Percentiles rank a stretch among this genome's conserved stretches.
phyloP scores from a whole-genome alignment of 2,888 invertebrate species.

The Subacronicta megacephala region DNA sequence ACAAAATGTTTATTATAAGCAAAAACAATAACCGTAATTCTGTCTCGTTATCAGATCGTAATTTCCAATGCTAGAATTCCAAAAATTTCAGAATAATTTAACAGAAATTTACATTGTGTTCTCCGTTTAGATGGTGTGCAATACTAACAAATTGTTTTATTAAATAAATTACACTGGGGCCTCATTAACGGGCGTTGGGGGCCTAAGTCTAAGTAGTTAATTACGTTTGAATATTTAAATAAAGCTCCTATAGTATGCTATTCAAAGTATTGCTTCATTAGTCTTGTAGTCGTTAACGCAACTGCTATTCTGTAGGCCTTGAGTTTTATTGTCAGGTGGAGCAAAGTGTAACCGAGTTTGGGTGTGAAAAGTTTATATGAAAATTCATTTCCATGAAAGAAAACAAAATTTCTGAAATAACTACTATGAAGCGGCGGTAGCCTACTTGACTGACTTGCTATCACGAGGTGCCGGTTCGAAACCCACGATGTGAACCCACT shows the following conservation, averaged over 20 bases:
- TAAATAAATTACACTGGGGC: conserved; percentile 69
- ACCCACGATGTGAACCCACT: too few species aligned
- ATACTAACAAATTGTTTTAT: conserved; percentile 66
- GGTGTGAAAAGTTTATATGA: too few species aligned
- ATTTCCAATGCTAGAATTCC: conserved; percentile 38
- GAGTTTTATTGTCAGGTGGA: too few species aligned
- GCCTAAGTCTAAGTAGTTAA: conserved; percentile 66
- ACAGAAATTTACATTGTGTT: conserved; percentile 39
- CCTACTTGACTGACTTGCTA: too few species aligned
- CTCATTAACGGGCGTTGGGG: conserved; percentile 67
- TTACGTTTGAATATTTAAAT: conserved; percentile 71
- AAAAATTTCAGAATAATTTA: conserved; percentile 51
- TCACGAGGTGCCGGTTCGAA: too few species aligned
- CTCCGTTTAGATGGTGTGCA: conserved; percentile 41
- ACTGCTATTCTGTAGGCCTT: too few species aligned
- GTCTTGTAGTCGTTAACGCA: too few species aligned
- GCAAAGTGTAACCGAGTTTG: too few species aligned
- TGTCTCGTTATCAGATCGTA: conserved; percentile 45
- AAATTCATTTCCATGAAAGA: too few species aligned
- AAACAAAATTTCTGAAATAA: too few species aligned
- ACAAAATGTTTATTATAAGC: conserved; percentile 39
- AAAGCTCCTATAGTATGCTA: conserved; percentile 50
- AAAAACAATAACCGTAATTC: conserved; percentile 42
- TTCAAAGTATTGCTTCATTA: conserved; percentile 32
- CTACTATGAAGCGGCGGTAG: too few species aligned